These are phyloP conservation scores for Takifugu flavidus DNA, from an alignment of 2,113 vertebrate species.

Conservation along the genomic window DNA sequence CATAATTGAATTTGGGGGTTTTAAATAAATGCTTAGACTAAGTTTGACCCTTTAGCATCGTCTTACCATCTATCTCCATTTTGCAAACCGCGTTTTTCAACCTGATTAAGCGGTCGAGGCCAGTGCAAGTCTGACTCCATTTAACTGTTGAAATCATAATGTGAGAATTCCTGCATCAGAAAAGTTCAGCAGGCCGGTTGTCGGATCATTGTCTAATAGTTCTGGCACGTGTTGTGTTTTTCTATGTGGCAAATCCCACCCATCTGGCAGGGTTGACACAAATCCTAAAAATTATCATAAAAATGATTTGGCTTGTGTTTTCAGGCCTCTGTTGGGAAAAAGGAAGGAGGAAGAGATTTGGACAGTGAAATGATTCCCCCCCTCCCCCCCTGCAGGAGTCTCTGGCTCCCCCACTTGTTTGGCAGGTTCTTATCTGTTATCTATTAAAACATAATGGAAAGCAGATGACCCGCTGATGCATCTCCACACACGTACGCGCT, in stretches of 20 bases:
- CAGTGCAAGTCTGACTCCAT: conserved; percentile 20
- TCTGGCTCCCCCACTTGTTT: conserved; percentile 66
- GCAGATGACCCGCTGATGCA: conserved; percentile 64
- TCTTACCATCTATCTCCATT: too few species aligned
- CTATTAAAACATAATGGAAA: conserved; percentile 67
- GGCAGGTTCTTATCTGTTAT: conserved; percentile 73
- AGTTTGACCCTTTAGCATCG: too few species aligned
- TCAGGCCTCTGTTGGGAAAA: conserved; percentile 12
- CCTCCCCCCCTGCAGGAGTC: conserved; percentile 28
- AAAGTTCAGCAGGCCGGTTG: conserved; percentile 50
- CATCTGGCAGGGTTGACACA: conserved; percentile 55
- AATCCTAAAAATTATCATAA: conserved; percentile 59
- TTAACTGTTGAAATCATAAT: conserved; percentile 35
- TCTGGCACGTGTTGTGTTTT: conserved; percentile 46
- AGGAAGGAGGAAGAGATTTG: too few species aligned
- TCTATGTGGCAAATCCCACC: conserved; percentile 60
- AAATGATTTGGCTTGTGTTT: conserved; percentile 28
- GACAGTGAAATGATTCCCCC: conserved; percentile 5
- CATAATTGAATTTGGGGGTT: too few species aligned
- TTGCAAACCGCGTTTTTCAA: too few species aligned
- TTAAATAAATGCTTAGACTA: too few species aligned
- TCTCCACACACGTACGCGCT: conserved; percentile 3
- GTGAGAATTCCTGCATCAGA: conserved; percentile 40
- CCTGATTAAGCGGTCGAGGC: too few species aligned
- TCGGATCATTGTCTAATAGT: conserved; percentile 59